These are phyloP conservation scores for Drosophila pegasa DNA, from an alignment of 2,888 invertebrate species.

Conservation along the genomic window DNA sequence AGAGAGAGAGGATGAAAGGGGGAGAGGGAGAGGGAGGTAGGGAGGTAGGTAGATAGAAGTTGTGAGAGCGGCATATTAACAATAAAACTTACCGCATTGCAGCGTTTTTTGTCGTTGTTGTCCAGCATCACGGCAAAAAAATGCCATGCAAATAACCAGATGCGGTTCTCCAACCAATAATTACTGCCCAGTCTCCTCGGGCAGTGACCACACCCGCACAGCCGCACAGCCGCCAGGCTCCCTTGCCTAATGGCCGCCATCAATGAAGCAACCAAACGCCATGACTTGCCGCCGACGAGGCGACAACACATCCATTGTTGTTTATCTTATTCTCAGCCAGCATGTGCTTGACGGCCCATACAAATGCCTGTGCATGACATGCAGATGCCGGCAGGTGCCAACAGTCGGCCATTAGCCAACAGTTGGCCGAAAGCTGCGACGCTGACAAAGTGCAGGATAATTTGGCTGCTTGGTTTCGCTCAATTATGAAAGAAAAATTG, in stretches of 20 bases:
- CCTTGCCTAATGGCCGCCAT: conserved; percentile 51
- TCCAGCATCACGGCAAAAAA: conserved; percentile 32
- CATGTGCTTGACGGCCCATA: background rate
- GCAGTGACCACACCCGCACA: conserved; percentile 43
- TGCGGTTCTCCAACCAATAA: conserved; percentile 56
- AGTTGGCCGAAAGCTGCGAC: conserved; percentile 15
- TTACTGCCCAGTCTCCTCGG: conserved; percentile 47
- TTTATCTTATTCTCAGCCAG: conserved; percentile 10
- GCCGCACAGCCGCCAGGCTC: conserved; percentile 37
- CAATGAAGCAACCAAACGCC: conserved; percentile 59
- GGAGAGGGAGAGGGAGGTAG: background rate
- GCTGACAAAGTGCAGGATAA: conserved; percentile 36
- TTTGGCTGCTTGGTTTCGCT: conserved; percentile 8
- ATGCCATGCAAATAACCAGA: conserved; percentile 31
- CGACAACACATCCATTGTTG: conserved; percentile 62
- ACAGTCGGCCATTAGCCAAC: conserved; percentile 29
- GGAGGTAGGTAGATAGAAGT: too few relatives aligned
- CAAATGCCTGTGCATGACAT: conserved; percentile 24
- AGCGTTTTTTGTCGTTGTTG: conserved; percentile 11
- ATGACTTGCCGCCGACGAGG: conserved; percentile 51
- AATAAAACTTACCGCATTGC: conserved; percentile 35
- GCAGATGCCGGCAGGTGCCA: conserved; percentile 52
- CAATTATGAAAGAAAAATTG: background rate
- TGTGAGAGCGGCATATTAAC: conserved; percentile 4
- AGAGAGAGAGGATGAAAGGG: too few relatives aligned